A percentile compares a stretch with the other conserved stretches of the same genome.
These are phyloP conservation scores for Miniopterus natalensis DNA, from an alignment of 2,113 vertebrate genomes.

Conservation along the genomic window DNA sequence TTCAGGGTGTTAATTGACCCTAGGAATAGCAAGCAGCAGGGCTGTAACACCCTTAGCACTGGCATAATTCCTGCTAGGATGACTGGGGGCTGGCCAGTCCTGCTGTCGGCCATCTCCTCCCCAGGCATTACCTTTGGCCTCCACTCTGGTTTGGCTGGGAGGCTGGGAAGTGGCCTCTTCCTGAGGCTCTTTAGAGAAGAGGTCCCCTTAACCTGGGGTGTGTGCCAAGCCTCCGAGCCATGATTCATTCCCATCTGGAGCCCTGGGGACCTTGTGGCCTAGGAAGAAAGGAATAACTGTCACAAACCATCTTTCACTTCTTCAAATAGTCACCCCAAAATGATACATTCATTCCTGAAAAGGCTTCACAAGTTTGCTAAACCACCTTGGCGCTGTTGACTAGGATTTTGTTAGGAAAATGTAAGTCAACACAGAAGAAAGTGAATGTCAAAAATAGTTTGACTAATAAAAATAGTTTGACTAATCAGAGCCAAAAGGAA, in stretches of 20 bases:
- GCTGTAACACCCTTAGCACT: not conserved
- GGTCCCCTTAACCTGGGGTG: slow-evolving; percentile 41
- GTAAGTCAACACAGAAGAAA: slow-evolving; percentile 10
- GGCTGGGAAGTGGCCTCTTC: slow-evolving; percentile 66
- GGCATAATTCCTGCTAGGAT: slow-evolving; percentile 15
- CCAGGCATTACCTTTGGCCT: not conserved
- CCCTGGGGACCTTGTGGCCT: not conserved
- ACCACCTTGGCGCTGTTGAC: not conserved
- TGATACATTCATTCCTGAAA: not conserved
- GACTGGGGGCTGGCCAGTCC: not conserved
- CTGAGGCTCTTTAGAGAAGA: slow-evolving; percentile 73
- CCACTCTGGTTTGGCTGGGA: not conserved
- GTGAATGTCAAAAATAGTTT: not conserved
- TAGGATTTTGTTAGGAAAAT: slow-evolving; percentile 57
- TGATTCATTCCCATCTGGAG: slow-evolving; percentile 11
- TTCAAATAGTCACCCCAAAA: not conserved
- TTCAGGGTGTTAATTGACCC: not conserved
- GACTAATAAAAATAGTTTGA: not conserved
- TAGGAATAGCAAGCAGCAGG: not conserved
- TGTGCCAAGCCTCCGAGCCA: slow-evolving; percentile 46
- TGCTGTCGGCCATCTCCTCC: not conserved
- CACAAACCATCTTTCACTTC: not conserved
- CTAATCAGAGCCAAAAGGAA: not conserved
- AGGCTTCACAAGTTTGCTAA: slow-evolving; percentile 16
- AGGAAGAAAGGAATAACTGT: not conserved